Base-by-base conservation (phyloP, 2,888 invertebrate genomes). In the Dryobotodes eremita region DNA sequence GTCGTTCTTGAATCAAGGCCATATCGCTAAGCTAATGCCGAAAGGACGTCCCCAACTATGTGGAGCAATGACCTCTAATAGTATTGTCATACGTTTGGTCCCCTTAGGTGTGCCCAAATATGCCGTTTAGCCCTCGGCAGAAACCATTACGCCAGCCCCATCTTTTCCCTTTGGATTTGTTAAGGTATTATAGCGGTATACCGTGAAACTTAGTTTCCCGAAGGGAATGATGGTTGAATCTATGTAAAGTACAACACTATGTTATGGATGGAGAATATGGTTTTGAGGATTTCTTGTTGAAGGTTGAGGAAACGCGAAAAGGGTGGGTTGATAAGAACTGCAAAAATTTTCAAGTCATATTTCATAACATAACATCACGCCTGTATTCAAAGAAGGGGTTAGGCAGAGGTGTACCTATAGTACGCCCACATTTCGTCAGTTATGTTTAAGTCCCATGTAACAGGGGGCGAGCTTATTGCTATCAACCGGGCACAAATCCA, bases 1-100 rank as follows among this genome's bases (percentile, higher is more conserved):
- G 85, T 88, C 83, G 89, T 79, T 88, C 89, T 85, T 76, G 74
- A 84, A 82, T 79, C 83, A 88, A 88, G 86, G 89, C 79, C 84
- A 78, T 61, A 36, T 79, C 79, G 85, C 87, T 87, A 77, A 83
- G 74, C 77, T 57, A 81, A 82, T 76, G 82, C 72, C 78, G 64
- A 69, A 79, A 86, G 89, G 78, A 89, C 79, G 85, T 84, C 82
- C 82, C 72, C 78, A 79, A 77, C 76, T 83, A 84, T 82, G 20
- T 83, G 59, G 86, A 79, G 76, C 81, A 79, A 79, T 77, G 85
- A 89, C 76, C 86, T 86, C 70, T 62, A 50, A 77, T 57, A 69
- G 26, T 66, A 77, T 77, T 80, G 73, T 77, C 73, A 77, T n/a
- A 55, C 46, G 50, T 61, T 78, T 46, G 66, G 65, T 57, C 61